These are phyloP conservation scores for Beroe forskalii DNA, from an alignment of 37 sponge, comb jelly and placozoan genomes.

Conservation along the genomic window DNA sequence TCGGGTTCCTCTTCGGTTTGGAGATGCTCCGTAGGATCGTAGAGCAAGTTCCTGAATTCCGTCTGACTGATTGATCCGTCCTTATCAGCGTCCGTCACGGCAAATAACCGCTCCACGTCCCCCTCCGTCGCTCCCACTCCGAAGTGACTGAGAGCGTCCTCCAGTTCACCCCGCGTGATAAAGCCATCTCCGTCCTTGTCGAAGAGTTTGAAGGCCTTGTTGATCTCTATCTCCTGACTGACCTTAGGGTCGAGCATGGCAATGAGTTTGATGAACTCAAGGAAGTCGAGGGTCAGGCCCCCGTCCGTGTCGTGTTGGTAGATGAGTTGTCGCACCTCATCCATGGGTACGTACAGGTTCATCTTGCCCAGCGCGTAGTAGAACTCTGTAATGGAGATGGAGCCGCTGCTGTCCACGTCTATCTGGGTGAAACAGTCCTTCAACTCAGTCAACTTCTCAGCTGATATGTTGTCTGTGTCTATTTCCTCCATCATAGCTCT, in stretches of 20 bases:
- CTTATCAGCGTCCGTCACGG: neutral
- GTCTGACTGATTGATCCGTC: slow-evolving; percentile 47
- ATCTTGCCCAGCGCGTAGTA: slow-evolving; percentile 22
- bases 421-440: neutral
- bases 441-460: slow-evolving; percentile 21
- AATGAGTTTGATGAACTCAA: slow-evolving; percentile 46
- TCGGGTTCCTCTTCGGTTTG: neutral
- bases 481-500: neutral
- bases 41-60: slow-evolving; percentile 37
- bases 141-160: neutral
- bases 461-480: slow-evolving; percentile 29
- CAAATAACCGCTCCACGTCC: slow-evolving; percentile 22
- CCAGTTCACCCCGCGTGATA: neutral
- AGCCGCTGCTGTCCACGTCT: slow-evolving; percentile 29
- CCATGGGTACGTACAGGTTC: slow-evolving; percentile 39
- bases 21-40: neutral
- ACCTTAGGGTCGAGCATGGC: slow-evolving; percentile 24
- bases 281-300: neutral
- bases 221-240: slow-evolving; percentile 62
- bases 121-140: slow-evolving; percentile 3
- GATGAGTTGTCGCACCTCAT: slow-evolving; percentile 6
- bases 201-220: slow-evolving; percentile 56
- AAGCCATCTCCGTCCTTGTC: slow-evolving; percentile 30
- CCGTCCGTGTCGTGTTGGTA: slow-evolving; percentile 36
- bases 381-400: slow-evolving; percentile 2